phyloP scores from a whole-genome alignment of 1,140 invertebrate species.

The Euura lappo region DNA sequence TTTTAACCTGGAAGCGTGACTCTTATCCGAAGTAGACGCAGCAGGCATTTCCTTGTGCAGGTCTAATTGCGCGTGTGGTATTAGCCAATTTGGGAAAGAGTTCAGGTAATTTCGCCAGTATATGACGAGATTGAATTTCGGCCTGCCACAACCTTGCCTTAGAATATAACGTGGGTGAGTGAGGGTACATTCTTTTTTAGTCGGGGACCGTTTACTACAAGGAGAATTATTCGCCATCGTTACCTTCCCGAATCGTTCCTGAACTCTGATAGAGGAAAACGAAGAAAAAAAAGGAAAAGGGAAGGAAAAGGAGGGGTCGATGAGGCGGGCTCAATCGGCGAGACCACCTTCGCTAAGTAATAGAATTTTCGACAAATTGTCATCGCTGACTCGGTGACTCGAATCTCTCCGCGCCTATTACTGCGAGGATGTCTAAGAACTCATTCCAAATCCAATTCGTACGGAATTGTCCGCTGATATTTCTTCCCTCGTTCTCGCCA shows the following conservation, averaged over 20 bases:
- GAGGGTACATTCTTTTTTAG: too few species aligned
- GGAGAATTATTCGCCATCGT: not conserved
- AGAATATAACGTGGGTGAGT: not conserved
- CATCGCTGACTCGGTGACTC: constrained; percentile 1
- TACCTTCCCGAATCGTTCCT: not conserved
- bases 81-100: not conserved
- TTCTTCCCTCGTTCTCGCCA: not conserved
- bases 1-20: too few species aligned
- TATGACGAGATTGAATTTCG: not conserved
- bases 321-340: not conserved
- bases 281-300: not conserved
- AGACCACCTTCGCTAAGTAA: not conserved
- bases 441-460: not conserved
- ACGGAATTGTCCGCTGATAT: not conserved
- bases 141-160: not conserved
- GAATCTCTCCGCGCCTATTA: not conserved
- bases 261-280: not conserved
- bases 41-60: too few species aligned
- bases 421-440: not conserved
- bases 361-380: not conserved
- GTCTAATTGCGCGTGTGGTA: not conserved
- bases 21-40: not conserved
- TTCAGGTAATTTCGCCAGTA: not conserved
- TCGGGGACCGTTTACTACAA: too few species aligned
- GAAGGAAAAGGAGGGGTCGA: not conserved